Evolutionary conservation across 2,113 vertebrate genomes (phyloP).

Genomic region (Clinocottus analis): DNA sequence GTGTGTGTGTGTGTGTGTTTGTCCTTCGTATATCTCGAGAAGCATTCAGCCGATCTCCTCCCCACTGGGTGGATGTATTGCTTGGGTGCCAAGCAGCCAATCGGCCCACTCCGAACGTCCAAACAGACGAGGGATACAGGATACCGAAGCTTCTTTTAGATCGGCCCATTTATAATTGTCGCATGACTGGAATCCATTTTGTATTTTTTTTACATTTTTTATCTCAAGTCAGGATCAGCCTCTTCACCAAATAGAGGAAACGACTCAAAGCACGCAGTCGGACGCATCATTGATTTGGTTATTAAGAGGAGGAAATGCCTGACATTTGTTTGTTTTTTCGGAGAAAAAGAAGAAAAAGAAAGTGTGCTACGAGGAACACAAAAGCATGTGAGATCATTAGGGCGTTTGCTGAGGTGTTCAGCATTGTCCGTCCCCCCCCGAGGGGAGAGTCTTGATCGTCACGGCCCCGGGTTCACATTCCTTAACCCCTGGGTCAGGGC

Average conservation of each 20-base stretch:
- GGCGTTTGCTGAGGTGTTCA: conserved; percentile 69
- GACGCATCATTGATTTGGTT: not conserved
- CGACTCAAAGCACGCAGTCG: not conserved
- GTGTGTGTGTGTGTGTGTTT: not conserved
- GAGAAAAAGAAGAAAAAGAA: conserved; percentile 2
- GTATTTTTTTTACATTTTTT: too few relatives aligned
- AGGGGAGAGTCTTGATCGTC: conserved; percentile 75
- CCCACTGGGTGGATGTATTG: not conserved
- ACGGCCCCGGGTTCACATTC: conserved; percentile 82
- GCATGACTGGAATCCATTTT: not conserved
- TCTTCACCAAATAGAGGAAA: not conserved
- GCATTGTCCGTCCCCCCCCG: conserved; percentile 54
- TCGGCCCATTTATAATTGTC: not conserved
- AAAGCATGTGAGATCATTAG: conserved; percentile 61
- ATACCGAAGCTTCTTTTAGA: not conserved
- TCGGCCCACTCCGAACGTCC: too few relatives aligned
- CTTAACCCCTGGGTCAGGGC: conserved; percentile 81
- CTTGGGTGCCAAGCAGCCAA: not conserved
- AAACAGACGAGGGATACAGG: too few relatives aligned
- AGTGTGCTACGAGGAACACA: conserved; percentile 10
- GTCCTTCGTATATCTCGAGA: not conserved
- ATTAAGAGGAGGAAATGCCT: not conserved
- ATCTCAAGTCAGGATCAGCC: not conserved
- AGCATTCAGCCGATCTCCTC: too few relatives aligned
- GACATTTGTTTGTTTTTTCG: not conserved